Evolutionary conservation across 2,888 invertebrate species (phyloP).

Genomic region (Malachius bipustulatus): DNA sequence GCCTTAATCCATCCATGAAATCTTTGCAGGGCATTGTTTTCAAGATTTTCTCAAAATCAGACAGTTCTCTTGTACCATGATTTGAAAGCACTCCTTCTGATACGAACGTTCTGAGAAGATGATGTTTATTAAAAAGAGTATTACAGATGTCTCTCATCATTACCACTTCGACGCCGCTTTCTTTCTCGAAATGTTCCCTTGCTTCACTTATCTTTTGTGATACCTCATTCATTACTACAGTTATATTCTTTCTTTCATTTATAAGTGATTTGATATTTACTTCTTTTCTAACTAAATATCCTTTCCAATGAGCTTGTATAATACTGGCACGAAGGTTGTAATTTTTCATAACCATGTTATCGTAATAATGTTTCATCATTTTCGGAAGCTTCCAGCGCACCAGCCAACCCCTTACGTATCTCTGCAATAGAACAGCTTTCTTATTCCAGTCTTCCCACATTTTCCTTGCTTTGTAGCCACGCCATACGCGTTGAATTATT

Average conservation of each 20-base stretch:
- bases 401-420: constrained; percentile 29
- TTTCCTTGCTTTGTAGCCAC: constrained; percentile 26
- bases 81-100: background rate
- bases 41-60: background rate
- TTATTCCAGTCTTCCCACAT: constrained; percentile 21
- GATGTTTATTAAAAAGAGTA: background rate
- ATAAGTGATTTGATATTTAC: background rate
- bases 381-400: constrained; percentile 20
- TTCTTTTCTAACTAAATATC: background rate
- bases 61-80: background rate
- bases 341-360: background rate
- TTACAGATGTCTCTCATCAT: background rate
- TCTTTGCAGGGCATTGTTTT: background rate
- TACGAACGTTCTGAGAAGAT: background rate
- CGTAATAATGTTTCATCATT: background rate
- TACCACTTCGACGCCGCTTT: background rate
- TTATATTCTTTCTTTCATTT: background rate
- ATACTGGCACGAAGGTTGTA: background rate
- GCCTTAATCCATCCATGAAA: background rate
- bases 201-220: background rate
- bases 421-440: constrained; percentile 30
- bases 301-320: background rate
- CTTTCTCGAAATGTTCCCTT: background rate
- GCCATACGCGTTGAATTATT: constrained; percentile 29
- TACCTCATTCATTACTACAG: background rate